phyloP scores from a whole-genome alignment of 2,113 vertebrate species.

The Tetrao urogallus region DNA sequence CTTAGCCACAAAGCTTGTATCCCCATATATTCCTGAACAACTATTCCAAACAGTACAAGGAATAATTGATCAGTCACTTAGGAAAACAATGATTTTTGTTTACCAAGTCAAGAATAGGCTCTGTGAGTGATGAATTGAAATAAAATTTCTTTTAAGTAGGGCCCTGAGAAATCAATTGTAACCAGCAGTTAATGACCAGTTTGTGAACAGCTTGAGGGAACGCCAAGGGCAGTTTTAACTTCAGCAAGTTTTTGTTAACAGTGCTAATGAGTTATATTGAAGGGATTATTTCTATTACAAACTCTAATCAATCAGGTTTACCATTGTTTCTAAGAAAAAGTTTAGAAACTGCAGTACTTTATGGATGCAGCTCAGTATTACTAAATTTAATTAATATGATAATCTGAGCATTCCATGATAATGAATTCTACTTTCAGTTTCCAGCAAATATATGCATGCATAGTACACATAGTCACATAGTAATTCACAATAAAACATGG shows the following conservation, averaged over 20 bases:
- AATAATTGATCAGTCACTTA: conserved; percentile 17
- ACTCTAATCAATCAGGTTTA: conserved; percentile 74
- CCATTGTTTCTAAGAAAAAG: conserved; percentile 41
- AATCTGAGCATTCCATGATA: conserved; percentile 22
- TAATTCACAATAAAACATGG: neutral
- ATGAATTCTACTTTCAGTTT: neutral
- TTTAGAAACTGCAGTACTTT: conserved; percentile 58
- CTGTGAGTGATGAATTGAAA: conserved; percentile 69
- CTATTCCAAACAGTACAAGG: neutral
- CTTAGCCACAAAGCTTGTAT: neutral
- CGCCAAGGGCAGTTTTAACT: conserved; percentile 76
- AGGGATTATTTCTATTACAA: conserved; percentile 77
- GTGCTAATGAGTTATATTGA: conserved; percentile 79
- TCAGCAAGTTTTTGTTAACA: conserved; percentile 79
- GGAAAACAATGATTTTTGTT: conserved; percentile 64
- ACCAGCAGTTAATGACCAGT: conserved; percentile 76
- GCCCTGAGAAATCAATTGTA: conserved; percentile 76
- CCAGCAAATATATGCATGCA: neutral
- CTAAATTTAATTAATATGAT: conserved; percentile 57
- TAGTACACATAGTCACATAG: neutral
- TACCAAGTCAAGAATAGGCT: conserved; percentile 67
- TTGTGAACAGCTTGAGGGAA: conserved; percentile 77
- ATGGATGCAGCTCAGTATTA: conserved; percentile 2
- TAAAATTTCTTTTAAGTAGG: conserved; percentile 78
- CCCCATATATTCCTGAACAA: neutral